Conservation (phyloP, 1,140 invertebrate genomes). For the Drosophila malerkotliana region DNA sequence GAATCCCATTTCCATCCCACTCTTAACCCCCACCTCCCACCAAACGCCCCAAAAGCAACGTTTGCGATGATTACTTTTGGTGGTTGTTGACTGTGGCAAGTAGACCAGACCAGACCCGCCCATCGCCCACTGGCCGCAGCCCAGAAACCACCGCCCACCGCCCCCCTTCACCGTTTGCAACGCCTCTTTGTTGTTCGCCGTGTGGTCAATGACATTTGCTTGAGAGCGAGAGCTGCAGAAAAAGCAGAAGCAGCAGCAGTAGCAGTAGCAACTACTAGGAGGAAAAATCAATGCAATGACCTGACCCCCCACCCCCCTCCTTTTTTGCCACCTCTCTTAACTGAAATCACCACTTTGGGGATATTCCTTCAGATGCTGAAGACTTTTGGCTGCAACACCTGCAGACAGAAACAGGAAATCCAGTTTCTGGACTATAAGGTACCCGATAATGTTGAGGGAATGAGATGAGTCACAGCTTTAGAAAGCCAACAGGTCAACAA, state of each 20-base stretch:
- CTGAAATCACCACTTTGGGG: slow-evolving; percentile 3
- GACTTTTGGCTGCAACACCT: neutral
- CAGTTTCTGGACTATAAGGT: too few species aligned
- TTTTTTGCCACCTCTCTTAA: too few species aligned
- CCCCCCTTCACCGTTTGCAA: slow-evolving; percentile 17
- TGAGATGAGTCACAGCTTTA: too few species aligned
- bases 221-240: slow-evolving; percentile 19
- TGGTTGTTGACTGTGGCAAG: slow-evolving; percentile 60
- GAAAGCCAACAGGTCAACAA: too few species aligned
- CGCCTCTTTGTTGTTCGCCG: slow-evolving; percentile 69
- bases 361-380: neutral
- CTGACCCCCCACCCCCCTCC: neutral
- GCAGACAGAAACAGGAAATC: too few species aligned
- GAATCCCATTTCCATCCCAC: neutral
- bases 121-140: neutral
- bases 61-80: slow-evolving; percentile 77
- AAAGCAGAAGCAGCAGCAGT: slow-evolving; percentile 3
- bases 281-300: slow-evolving; percentile 66
- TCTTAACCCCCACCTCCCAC: neutral
- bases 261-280: slow-evolving; percentile 17
- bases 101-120: neutral
- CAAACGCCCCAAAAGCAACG: slow-evolving; percentile 38
- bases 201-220: slow-evolving; percentile 72
- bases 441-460: too few species aligned
- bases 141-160: neutral